Base-by-base conservation (phyloP, 1,140 invertebrate genomes). In the Drosophila mojavensis region DNA sequence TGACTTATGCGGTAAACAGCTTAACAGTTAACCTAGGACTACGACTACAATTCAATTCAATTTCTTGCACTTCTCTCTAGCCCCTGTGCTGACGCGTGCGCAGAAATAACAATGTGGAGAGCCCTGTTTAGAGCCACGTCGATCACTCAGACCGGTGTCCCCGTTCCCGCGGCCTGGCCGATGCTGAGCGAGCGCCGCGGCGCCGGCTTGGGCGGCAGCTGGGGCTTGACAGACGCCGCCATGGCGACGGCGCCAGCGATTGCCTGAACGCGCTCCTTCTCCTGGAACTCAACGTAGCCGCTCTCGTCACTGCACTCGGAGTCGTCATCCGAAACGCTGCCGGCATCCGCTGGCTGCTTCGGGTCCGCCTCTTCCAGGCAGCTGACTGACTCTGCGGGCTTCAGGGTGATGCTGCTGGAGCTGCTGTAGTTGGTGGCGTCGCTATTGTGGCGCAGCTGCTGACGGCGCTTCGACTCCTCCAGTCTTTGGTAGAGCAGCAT, bases 301-400 rank as follows among this genome's bases (percentile, higher is more conserved):
- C 93, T 94, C 71, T 94, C 94, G 75, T 94, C 94, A 79, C 94
- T 94, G 75, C 81, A 84, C 58, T 92, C 91, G 1, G 91, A 92
- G 59, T 79, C 91, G 0, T 90, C 89, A 28, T 74, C 84, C 36
- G 78, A 67, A 13, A 76, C 45, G 26, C 15, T 55, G 39, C 45
- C 56, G 17, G 61, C 28, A 26, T 79, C 47, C 20, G 20, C 51
- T 26, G 55, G 69, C 58, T 78, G 59, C 9, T 81, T 81, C 9
- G 39, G 7, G 24, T 58, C 50, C n/a, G 60, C 43, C 10, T 69
- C 66, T 30, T 79, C 76, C 5, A 79, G 64, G 45, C 71, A 71
- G 48, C 63, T 75, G 11, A 75, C 7, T 2, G 78, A 83, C 1
- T 69, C 56, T 2, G 53, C 36, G 5, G 76, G 73, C 73, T 91